These are phyloP conservation scores for Archilochus colubris DNA, from an alignment of 2,113 vertebrate genomes.

Conservation along the genomic window DNA sequence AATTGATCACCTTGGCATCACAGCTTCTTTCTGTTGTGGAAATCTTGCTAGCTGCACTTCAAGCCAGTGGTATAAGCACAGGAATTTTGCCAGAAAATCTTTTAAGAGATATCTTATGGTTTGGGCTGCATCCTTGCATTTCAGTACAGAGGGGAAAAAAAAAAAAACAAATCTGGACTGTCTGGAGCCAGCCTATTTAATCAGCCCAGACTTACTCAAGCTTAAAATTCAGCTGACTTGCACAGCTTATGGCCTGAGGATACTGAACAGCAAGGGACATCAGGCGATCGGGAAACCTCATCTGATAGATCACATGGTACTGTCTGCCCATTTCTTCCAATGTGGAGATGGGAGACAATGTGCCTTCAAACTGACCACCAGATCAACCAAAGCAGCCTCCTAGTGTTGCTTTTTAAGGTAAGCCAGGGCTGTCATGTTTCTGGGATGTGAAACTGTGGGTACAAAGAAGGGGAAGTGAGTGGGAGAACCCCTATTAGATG, in stretches of 20 bases:
- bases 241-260: slow-evolving; percentile 48
- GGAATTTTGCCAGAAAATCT: slow-evolving; percentile 27
- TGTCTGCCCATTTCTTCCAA: background rate
- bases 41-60: background rate
- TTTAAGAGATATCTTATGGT: slow-evolving; percentile 44
- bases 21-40: background rate
- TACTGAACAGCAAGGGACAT: slow-evolving; percentile 20
- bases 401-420: background rate
- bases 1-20: background rate
- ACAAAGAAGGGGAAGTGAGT: background rate
- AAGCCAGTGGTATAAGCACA: slow-evolving; percentile 28
- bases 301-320: slow-evolving; percentile 44
- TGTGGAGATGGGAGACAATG: background rate
- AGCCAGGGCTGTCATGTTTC: background rate
- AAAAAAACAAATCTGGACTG: slow-evolving; percentile 36
- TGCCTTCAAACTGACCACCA: background rate
- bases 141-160: background rate
- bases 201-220: slow-evolving; percentile 57
- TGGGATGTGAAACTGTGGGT: background rate
- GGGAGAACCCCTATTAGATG: background rate
- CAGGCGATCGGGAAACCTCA: slow-evolving; percentile 26
- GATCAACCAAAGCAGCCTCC: background rate
- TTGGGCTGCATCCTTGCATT: slow-evolving; percentile 56
- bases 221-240: slow-evolving; percentile 65
- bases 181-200: slow-evolving; percentile 63